Evolutionary conservation across 2,797 vertebrate genomes (phyloP), one percentile per base, ranked within the genome.

Genomic region (Mastacembelus armatus): DNA sequence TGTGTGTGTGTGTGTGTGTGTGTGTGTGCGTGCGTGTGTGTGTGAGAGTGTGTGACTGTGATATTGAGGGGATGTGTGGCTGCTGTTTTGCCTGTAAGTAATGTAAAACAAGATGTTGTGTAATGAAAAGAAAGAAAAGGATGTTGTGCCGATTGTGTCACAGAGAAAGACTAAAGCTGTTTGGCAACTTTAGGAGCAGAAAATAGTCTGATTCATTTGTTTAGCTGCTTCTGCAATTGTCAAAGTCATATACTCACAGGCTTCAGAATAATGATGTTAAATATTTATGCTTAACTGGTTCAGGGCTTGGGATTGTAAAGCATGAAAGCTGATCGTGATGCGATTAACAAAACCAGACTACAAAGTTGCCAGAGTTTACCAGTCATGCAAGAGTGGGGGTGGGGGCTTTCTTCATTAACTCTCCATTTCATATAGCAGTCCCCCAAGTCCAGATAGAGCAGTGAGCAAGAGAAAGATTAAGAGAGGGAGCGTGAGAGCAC

Each of bases 401-500:
- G 33, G 11, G 10, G 39, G 49, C 74, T 73, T 86, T 84, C 85
- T 90, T 90, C 88, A 90, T 90, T 90, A 91, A 85, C 83, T 78
- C 81, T 85, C 56, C 86, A 86, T 90, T 83, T 88, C 77, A 70
- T 71, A 52, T 48, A 80, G 72, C 74, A 68, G 65, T 83, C 83
- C 86, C 83, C 83, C 81, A 72, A 85, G 78, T 72, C 73, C 71
- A 81, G 74, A 77, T 70, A 82, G 86, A 79, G 73, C n/a, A 51
- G 74, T 42, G 5, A 83, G 82, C 72, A 73, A 62, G 57, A 67
- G 73, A 59, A 74, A 85, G 83, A 88, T 87, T 89, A 85, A 58
- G 79, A 59, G 77, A 75, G 71, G 38, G 72, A 85, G 74, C 74
- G 64, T 1, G 68, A 72, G 70, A 86, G 74, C 69, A 71, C 38